These are phyloP conservation scores for Phyllopteryx taeniolatus DNA, from an alignment of 2,113 vertebrate species.

Conservation along the genomic window DNA sequence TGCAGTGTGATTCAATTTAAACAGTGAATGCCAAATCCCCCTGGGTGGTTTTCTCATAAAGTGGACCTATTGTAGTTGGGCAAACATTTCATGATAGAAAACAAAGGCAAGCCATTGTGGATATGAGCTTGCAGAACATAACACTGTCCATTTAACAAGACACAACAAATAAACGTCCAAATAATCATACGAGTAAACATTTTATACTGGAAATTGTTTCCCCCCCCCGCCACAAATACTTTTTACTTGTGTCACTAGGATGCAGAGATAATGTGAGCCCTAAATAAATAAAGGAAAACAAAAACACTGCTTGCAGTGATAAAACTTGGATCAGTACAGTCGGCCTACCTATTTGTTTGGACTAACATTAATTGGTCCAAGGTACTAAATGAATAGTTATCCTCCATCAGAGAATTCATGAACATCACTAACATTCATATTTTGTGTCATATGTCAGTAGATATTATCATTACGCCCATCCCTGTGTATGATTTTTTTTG, in stretches of 20 bases:
- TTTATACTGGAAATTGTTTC: slow-evolving; percentile 22
- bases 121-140: slow-evolving; percentile 44
- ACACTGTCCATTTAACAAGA: slow-evolving; percentile 21
- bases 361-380: background rate
- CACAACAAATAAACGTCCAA: slow-evolving; percentile 17
- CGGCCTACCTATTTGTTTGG: background rate
- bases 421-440: background rate
- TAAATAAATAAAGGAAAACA: slow-evolving; percentile 17
- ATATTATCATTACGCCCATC: no score
- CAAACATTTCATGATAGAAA: slow-evolving; percentile 51
- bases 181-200: slow-evolving; percentile 31
- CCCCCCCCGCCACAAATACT: slow-evolving; percentile 3
- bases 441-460: no score
- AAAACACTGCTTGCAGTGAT: slow-evolving; percentile 13
- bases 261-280: slow-evolving; percentile 18
- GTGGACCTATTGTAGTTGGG: slow-evolving; percentile 39
- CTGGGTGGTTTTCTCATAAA: slow-evolving; percentile 47
- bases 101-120: slow-evolving; percentile 42
- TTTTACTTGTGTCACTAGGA: slow-evolving; percentile 24
- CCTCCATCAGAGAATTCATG: background rate
- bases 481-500: no score
- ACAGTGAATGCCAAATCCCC: slow-evolving; percentile 39
- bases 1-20: slow-evolving; percentile 50
- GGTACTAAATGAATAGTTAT: background rate
- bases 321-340: background rate